Evolutionary conservation across 2,113 vertebrate genomes (phyloP).

Genomic region (Lycaon pictus): DNA sequence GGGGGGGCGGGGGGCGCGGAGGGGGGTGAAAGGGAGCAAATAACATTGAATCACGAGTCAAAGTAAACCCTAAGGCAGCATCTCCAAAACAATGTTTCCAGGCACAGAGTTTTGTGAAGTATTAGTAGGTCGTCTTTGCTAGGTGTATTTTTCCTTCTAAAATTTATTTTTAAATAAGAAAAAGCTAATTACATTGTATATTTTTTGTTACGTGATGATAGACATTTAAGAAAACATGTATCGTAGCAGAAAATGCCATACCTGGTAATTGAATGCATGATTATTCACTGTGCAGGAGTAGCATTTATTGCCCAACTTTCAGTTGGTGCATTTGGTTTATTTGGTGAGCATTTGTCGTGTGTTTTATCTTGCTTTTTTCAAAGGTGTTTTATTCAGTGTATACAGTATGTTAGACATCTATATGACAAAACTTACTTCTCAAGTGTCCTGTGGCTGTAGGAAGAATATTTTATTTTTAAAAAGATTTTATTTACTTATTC

Average conservation of each 20-base stretch:
- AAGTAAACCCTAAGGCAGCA: not conserved
- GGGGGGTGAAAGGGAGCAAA: not conserved
- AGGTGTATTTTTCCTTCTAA: not conserved
- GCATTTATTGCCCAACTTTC: conserved; percentile 1
- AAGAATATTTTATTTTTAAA: not conserved
- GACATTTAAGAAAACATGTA: not conserved
- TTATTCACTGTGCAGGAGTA: not conserved
- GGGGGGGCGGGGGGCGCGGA: not conserved
- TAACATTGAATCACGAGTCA: not conserved
- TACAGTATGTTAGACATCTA: not conserved
- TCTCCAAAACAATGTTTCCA: conserved; percentile 41
- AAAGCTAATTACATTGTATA: not conserved
- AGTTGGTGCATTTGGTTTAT: not conserved
- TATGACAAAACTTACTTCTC: not conserved
- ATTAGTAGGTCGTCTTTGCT: not conserved
- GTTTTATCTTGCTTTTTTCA: conserved; percentile 46
- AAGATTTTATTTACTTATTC: too few relatives aligned
- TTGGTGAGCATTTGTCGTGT: not conserved
- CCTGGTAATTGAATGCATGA: not conserved
- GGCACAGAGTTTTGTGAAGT: not conserved
- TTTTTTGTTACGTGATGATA: conserved; percentile 27
- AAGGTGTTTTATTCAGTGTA: conserved; percentile 22
- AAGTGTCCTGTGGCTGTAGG: not conserved
- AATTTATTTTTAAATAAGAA: conserved; percentile 25
- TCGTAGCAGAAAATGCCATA: not conserved